Evolutionary conservation across 2,113 vertebrate species (phyloP), one percentile per base, ranked within the genome.

Genomic region (Galbula dea): DNA sequence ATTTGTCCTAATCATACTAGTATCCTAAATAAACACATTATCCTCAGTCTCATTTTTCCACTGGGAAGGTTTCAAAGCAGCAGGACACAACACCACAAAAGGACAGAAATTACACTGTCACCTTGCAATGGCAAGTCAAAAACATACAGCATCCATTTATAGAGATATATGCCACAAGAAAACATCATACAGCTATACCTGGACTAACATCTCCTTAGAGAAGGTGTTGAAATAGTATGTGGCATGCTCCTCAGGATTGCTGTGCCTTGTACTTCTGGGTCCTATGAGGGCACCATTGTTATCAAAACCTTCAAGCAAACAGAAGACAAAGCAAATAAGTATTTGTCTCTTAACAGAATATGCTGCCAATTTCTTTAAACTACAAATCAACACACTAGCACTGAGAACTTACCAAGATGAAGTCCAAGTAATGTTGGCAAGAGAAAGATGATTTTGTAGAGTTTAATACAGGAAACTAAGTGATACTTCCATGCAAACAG

Each of bases 151-250:
- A 73, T n/a, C 17, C 59, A n/a, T 57, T 68, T 58, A 59, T 67
- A 88, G 84, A 66, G 21, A 61, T 13, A 62, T 7, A 65, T 17
- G 7, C 6, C 20, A 34, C 17, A 76, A 83, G 36, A 78, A 55
- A 83, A 62, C 36, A 89, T 22, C 12, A 3, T 10, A 36, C 43
- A 36, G 89, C 90, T 98, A n/a, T n/a, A 99, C 99, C 99, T 99
- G 99, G 66, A 99, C 98, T 89, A 99, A 96, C 97, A 99, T 98
- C 88, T 99, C 99, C 96, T 99, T 99, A 43, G 99, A 99, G 97
- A 98, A 99, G 39, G 98, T 98, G 96, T 99, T 99, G 94, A 99
- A 99, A 96, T 99, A 99, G 71, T 99, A 99, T 80, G 98, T 98
- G 32, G 98, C 99, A 34, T 99, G 98, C 82, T 99, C 99, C 93